Evolutionary conservation across 2,888 invertebrate species (phyloP), one percentile per base, ranked within the genome.

Genomic region (Pinctada fucata): DNA sequence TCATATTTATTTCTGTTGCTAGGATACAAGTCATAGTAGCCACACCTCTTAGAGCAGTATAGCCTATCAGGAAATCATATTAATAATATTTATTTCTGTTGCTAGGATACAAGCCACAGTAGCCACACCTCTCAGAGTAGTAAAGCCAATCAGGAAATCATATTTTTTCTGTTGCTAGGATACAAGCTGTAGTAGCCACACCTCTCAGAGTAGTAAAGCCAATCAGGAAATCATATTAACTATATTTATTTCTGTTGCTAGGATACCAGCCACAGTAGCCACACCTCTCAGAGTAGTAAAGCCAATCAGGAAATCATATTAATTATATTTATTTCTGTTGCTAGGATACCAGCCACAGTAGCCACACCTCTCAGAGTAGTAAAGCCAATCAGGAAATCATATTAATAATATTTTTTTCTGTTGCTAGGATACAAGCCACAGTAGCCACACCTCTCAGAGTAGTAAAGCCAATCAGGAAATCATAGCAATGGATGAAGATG

Each of bases 401-500:
- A 31, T 31, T n/a, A 45, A 8, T 8, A 52, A 31, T 16, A 5
- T 72, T 47, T 72, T 58, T 8, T 52, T 52, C 45, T 47, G 16
- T 66, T 4, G 47, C 48, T 63, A 74, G 74, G 74, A 74, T 13
- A 50, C 63, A 67, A 74, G 66, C 63, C 74, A 72, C n/a, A 72
- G 48, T 31, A 72, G 72, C 49, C 72, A 66, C 49, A 66, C 50
- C 10, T 66, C 74, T 3, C 58, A 64, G 16, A 68, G 8, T 67
- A 67, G 58, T 58, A 63, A 63, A 74, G 71, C 67, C 13, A 80
- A 79, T 48, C 78, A 75, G 64, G 93, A 86, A 69, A 97, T 98
- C 79, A 97, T 98, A 89, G 97, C 97, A 16, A 97, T 98, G 97
- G 98, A 98, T 92, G 98, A 98, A 90, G 98, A 98, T 90, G 97